Evolutionary conservation across 2,113 vertebrate genomes (phyloP).

Genomic region (Clupea harengus): DNA sequence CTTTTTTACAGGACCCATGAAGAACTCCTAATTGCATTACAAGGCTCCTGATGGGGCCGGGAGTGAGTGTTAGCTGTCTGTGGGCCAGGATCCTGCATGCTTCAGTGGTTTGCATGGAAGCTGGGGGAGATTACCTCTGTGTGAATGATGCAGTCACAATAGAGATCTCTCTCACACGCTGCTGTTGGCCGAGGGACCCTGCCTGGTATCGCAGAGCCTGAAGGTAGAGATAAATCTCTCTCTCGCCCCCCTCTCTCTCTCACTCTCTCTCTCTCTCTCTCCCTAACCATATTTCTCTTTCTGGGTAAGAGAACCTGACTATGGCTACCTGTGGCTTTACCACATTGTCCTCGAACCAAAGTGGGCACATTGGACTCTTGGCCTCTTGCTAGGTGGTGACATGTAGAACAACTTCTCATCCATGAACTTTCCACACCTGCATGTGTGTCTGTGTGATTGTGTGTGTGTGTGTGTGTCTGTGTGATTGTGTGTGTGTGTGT

Average conservation of each 20-base stretch:
- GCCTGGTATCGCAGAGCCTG: neutral
- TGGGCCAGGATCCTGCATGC: conserved; percentile 40
- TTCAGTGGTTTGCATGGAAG: neutral
- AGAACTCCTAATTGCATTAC: neutral
- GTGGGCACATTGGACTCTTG: conserved; percentile 23
- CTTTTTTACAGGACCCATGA: neutral
- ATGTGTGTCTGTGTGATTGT: conserved; percentile 6
- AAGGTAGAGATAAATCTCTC: neutral
- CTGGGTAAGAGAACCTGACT: conserved; percentile 25
- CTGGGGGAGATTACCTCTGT: conserved; percentile 1
- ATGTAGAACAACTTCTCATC: too few relatives aligned
- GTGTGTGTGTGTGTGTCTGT: neutral
- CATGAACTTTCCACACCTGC: too few relatives aligned
- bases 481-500: neutral
- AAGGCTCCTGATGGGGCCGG: neutral
- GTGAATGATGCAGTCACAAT: conserved; percentile 41
- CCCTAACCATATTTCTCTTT: conserved; percentile 27
- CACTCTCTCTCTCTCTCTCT: conserved; percentile 20
- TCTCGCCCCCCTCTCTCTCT: neutral
- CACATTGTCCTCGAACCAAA: neutral
- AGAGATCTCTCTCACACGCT: neutral
- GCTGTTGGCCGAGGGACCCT: neutral
- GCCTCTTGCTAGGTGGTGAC: too few relatives aligned
- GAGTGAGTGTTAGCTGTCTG: conserved; percentile 52
- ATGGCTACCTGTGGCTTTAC: neutral